Evolutionary conservation across 2,113 vertebrate species (phyloP).

Genomic region (Epinephelus cyanopodus): DNA sequence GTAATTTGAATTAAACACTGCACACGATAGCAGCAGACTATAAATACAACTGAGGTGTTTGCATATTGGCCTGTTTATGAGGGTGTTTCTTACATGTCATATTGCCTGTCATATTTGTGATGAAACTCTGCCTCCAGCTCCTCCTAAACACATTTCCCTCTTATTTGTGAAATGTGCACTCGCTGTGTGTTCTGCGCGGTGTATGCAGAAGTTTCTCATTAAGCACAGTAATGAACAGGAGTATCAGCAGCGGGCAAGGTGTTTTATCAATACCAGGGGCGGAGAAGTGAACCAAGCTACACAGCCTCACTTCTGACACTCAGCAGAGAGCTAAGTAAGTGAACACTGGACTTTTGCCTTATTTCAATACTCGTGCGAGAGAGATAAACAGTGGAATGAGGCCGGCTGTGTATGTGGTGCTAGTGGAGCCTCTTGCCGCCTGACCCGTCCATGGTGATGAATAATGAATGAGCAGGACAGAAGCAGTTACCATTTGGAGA

Average conservation of each 20-base stretch:
- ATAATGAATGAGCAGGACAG: conserved; percentile 84
- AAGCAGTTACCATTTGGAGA: conserved; percentile 82
- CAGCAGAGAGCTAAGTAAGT: conserved; percentile 39
- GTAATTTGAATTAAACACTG: conserved; percentile 66
- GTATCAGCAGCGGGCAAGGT: conserved; percentile 60
- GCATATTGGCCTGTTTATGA: conserved; percentile 49
- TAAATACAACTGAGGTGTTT: conserved; percentile 43
- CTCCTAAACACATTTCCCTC: conserved; percentile 50
- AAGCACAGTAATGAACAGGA: conserved; percentile 74
- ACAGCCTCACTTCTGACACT: conserved; percentile 43
- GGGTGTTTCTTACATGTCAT: conserved; percentile 33
- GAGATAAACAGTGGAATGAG: conserved; percentile 69
- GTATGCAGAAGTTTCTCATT: conserved; percentile 68
- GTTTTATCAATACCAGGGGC: conserved; percentile 69
- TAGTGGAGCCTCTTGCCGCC: conserved; percentile 71
- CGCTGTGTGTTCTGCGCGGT: conserved; percentile 16
- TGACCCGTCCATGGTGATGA: conserved; percentile 79
- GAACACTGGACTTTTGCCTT: conserved; percentile 60
- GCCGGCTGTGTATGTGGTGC: conserved; percentile 53
- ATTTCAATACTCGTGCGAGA: conserved; percentile 46
- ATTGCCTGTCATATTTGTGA: conserved; percentile 52
- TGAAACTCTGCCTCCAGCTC: conserved; percentile 58
- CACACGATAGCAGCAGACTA: conserved; percentile 29
- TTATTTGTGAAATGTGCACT: conserved; percentile 57
- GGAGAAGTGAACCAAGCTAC: conserved; percentile 52